A percentile compares a stretch with the other conserved stretches of the same genome.
phyloP scores from a whole-genome alignment of 2,888 invertebrate species.

The Melangyna quadrimaculata region DNA sequence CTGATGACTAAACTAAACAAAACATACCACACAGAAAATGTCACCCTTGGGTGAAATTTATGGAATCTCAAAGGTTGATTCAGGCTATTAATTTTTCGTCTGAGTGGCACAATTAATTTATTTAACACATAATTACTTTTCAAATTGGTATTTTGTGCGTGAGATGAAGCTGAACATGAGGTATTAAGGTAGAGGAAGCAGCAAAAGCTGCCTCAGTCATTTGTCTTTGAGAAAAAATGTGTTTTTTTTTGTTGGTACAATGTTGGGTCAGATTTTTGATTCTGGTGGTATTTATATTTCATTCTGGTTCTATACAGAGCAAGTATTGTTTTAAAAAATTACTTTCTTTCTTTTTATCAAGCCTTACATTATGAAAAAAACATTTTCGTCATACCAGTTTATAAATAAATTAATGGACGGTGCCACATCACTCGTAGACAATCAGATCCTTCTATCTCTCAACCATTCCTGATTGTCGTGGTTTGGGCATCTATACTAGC shows the following conservation, averaged over 20 bases:
- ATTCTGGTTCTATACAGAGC: background rate
- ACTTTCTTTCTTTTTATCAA: too few species aligned
- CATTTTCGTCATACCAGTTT: too few species aligned
- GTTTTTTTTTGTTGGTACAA: background rate
- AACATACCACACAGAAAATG: conserved; percentile 33
- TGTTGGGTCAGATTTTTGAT: background rate
- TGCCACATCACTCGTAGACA: too few species aligned
- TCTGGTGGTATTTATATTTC: background rate
- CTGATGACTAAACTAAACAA: background rate
- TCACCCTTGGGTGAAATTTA: conserved; percentile 67
- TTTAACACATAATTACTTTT: conserved; percentile 70
- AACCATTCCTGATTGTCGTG: too few species aligned
- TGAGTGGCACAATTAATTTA: conserved; percentile 69
- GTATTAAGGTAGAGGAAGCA: background rate
- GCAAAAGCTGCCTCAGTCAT: conserved; percentile 22
- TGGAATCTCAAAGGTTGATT: conserved; percentile 66
- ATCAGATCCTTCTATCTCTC: too few species aligned
- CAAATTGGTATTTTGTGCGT: conserved; percentile 39
- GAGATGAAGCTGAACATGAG: conserved; percentile 2
- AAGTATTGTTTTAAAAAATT: too few species aligned
- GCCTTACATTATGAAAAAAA: too few species aligned
- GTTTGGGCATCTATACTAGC: too few species aligned
- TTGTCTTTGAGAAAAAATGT: conserved; percentile 40
- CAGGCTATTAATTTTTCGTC: conserved; percentile 68
- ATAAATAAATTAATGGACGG: too few species aligned